A percentile compares a stretch with the other conserved stretches of the same genome.
These are phyloP conservation scores for Eledone cirrhosa DNA, from an alignment of 2,888 invertebrate genomes.

Conservation along the genomic window DNA sequence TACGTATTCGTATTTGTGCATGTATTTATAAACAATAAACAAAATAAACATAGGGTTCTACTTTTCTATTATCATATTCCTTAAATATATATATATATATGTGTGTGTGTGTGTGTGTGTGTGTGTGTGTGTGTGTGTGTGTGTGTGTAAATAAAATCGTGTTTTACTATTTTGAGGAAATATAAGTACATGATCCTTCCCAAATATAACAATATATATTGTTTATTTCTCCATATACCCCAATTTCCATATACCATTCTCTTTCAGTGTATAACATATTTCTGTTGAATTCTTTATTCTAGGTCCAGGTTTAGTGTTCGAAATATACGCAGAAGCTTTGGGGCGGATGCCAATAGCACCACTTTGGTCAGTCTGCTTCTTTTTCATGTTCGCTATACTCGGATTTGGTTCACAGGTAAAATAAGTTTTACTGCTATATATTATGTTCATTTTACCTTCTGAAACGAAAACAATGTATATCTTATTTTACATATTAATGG, in stretches of 20 bases:
- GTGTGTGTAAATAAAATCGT: too few species aligned
- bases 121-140: background rate
- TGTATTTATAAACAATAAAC: background rate
- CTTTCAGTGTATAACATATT: background rate
- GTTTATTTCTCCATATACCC: background rate
- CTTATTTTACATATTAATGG: too few species aligned
- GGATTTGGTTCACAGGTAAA: slow-evolving; percentile 66
- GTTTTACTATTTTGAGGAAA: too few species aligned
- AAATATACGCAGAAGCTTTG: slow-evolving; percentile 66
- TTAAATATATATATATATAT: background rate
- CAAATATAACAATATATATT: too few species aligned
- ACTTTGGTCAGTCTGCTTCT: slow-evolving; percentile 66
- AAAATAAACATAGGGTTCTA: too few species aligned
- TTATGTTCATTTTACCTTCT: background rate
- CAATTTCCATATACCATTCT: background rate
- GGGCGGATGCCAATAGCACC: slow-evolving; percentile 65
- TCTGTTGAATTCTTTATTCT: background rate
- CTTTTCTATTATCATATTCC: too few species aligned
- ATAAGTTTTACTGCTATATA: background rate
- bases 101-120: background rate
- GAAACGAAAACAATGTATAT: background rate
- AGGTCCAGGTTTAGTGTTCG: slow-evolving; percentile 67
- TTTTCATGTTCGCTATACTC: slow-evolving; percentile 66
- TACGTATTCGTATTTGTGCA: background rate
- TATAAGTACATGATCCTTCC: too few species aligned